Conservation (phyloP, 2,888 invertebrate genomes). For the Calameuta pallipes region DNA sequence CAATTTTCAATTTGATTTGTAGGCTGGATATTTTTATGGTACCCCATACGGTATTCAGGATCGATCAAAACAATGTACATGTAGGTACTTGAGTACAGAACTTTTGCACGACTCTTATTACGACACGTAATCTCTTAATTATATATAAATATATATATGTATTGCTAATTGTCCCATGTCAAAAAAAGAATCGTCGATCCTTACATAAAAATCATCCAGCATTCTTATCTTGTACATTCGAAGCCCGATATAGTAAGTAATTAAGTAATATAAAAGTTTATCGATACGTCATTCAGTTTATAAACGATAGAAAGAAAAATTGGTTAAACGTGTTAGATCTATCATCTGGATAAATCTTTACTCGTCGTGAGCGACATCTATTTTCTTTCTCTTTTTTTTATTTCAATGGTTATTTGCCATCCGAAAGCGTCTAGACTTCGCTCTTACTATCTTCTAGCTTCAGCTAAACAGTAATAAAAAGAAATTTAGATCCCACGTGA, state of each 20-base stretch:
- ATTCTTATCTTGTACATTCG: constrained; percentile 37
- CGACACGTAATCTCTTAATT: neutral
- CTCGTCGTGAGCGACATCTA: neutral
- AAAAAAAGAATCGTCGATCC: neutral
- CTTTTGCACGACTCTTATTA: neutral
- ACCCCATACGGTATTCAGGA: neutral
- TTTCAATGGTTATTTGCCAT: neutral
- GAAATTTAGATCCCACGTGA: neutral
- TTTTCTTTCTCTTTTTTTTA: neutral
- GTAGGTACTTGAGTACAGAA: neutral
- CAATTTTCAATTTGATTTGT: neutral
- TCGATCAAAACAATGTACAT: neutral
- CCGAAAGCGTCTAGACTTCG: neutral
- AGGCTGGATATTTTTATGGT: constrained; percentile 7
- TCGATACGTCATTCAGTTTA: constrained; percentile 36
- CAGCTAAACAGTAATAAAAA: neutral
- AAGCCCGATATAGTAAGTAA: constrained; percentile 38
- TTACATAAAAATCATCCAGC: constrained; percentile 23
- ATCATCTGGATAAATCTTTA: neutral
- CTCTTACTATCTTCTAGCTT: neutral
- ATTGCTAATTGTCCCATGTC: neutral
- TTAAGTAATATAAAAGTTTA: constrained; percentile 18
- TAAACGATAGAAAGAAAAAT: neutral
- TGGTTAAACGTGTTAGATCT: neutral
- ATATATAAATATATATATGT: neutral